Base-by-base conservation (phyloP, 2,888 invertebrate genomes). In the Homarus gammarus region DNA sequence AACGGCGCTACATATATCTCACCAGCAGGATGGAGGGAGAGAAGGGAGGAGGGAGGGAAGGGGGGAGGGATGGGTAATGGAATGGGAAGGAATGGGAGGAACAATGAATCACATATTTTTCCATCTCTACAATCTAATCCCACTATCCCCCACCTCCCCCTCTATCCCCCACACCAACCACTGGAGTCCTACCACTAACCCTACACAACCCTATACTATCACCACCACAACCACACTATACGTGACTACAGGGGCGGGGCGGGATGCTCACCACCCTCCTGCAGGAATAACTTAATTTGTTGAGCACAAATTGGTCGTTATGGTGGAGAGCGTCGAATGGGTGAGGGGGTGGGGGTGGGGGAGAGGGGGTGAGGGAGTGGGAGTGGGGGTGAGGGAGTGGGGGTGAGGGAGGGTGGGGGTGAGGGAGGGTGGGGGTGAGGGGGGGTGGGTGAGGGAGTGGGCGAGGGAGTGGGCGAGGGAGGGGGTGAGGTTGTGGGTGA, bases 381-480 rank as follows among this genome's bases (percentile, higher is more conserved):
- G n/a, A n/a, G 36, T 12, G 12, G 56, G 36, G 61, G 36, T 12
- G 27, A 3, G 61, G n/a, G 18, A 3, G 61, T 33, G 61, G 12
- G 61, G 22, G 33, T 56, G 79, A 33, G 18, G 33, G 31, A 44
- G 27, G 44, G 27, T 10, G 18, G 56, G 15, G 56, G 27, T 27
- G 56, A 56, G 51, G n/a, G 33, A 56, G 79, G 31, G 31, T 27
- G 3, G 27, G 33, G 15, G 33, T 12, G 38, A 64, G 64, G 38
- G 51, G 64, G 64, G 38, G 38, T 81, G 64, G 51, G 64, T 64
- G 61, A 61, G 70, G 40, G 49, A 40, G 70, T 44, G 44, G 51
- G 56, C 79, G 56, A 56, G 79, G 64, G 64, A 70, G 40, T 70
- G 49, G n/a, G n/a, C n/a, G n/a, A 70, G 70, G 70, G 70, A 44